Evolutionary conservation across 2,888 invertebrate species (phyloP), one percentile per base, ranked within the genome.

Genomic region (Papilio demoleus): DNA sequence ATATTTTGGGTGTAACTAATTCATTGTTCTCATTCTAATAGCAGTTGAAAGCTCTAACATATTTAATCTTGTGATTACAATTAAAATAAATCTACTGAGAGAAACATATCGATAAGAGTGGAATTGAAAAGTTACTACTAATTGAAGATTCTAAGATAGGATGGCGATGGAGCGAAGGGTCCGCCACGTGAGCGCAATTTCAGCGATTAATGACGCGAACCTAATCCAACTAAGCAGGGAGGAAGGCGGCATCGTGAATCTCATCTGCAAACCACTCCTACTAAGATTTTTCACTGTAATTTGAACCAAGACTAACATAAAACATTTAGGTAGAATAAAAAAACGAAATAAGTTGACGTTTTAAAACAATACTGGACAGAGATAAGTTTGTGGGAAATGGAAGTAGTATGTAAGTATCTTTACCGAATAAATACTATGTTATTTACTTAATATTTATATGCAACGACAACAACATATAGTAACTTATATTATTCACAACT

Each of bases 201-300:
- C 83, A 78, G 81, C 85, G 86, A 89, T 90, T 90, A 92, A 92
- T 91, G 90, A 87, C 81, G 87, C 88, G 88, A 84, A 84, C 81
- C 80, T 91, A 91, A 92, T 90, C 90, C 85, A 86, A 87, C 90
- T 88, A 88, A 86, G 86, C 85, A 85, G 79, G 79, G 81, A 84
- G 84, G 82, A 77, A 81, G 81, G 79, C 68, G 75, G 71, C 83
- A 82, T 83, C 83, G 79, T 78, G 83, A 84, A 82, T 83, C 79
- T 82, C 81, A 81, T 85, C 82, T 81, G 77, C 78, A 78, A 79
- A 78, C 79, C 78, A 79, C 81, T 82, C 80, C 80, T 81, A 84
- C 82, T 76, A 81, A 79, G 78, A 80, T 80, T 84, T 85, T 81
- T 80, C 82, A 79, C 85, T 83, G 79, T 81, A 70, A 17, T 19